These are phyloP conservation scores for Eilema caniola DNA, from an alignment of 2,888 invertebrate genomes.

Conservation along the genomic window DNA sequence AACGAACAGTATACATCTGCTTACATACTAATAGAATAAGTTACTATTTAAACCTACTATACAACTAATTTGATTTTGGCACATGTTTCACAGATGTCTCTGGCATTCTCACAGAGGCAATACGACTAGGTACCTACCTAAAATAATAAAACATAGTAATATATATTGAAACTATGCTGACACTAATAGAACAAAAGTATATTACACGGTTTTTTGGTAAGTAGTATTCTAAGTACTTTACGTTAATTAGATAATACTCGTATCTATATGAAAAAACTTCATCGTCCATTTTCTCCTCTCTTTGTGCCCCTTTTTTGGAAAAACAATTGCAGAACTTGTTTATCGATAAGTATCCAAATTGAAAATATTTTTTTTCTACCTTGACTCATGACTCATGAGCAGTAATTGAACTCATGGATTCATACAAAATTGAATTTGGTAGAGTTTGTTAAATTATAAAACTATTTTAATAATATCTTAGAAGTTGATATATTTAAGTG, in stretches of 20 bases:
- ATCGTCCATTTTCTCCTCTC: neutral
- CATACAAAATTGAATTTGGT: too few relatives aligned
- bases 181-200: neutral
- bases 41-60: constrained; percentile 17
- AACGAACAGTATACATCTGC: neutral
- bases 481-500: too few relatives aligned
- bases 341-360: too few relatives aligned
- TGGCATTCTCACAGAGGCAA: constrained; percentile 26
- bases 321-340: too few relatives aligned
- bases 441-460: too few relatives aligned
- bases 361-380: neutral
- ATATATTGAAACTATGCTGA: neutral
- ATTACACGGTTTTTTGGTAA: neutral
- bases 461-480: too few relatives aligned
- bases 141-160: too few relatives aligned
- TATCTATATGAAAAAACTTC: neutral
- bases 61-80: constrained; percentile 21
- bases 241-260: neutral
- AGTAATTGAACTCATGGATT: too few relatives aligned
- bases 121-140: constrained; percentile 9
- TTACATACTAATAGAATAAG: neutral
- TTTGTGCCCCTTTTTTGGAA: neutral
- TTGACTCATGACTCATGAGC: too few relatives aligned
- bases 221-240: too few relatives aligned
- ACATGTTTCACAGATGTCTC: constrained; percentile 19